Evolutionary conservation across 1,140 invertebrate genomes (phyloP).

Genomic region (Gryllus bimaculatus): DNA sequence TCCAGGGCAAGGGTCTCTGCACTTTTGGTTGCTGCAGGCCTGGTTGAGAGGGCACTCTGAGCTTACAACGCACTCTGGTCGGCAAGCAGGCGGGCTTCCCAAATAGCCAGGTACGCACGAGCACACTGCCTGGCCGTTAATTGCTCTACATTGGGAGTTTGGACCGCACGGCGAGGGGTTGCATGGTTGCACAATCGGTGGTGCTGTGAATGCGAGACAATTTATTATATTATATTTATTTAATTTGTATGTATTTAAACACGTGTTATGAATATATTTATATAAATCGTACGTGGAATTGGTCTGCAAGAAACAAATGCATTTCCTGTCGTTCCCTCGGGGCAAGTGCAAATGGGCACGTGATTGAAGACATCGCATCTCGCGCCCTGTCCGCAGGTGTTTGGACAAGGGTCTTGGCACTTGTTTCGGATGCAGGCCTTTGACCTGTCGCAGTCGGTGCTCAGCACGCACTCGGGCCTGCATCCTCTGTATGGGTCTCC

Average conservation of each 20-base stretch:
- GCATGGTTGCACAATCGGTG: constrained; percentile 37
- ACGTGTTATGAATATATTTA: not conserved
- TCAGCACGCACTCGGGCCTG: constrained; percentile 56
- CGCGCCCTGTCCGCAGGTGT: constrained; percentile 43
- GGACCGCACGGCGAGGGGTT: constrained; percentile 33
- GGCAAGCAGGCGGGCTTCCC: constrained; percentile 38
- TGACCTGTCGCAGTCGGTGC: constrained; percentile 54
- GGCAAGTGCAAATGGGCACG: constrained; percentile 54
- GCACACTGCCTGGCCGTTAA: constrained; percentile 39
- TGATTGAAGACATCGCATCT: constrained; percentile 52
- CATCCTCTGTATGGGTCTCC: constrained; percentile 52
- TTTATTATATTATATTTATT: constrained; percentile 22
- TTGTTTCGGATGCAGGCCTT: constrained; percentile 58
- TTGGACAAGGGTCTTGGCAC: constrained; percentile 57
- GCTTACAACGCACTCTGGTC: constrained; percentile 40
- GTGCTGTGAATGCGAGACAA: constrained; percentile 31
- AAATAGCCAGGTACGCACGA: constrained; percentile 38
- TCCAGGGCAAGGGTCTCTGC: constrained; percentile 40
- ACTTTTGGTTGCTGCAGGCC: constrained; percentile 42
- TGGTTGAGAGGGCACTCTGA: constrained; percentile 39
- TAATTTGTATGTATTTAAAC: not conserved
- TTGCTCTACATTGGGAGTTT: constrained; percentile 37
- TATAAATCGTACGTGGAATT: constrained; percentile 37
- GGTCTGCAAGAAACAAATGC: constrained; percentile 25
- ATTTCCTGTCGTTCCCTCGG: constrained; percentile 45